Evolutionary conservation across 2,113 vertebrate species (phyloP).

Genomic region (Neogobius melanostomus): DNA sequence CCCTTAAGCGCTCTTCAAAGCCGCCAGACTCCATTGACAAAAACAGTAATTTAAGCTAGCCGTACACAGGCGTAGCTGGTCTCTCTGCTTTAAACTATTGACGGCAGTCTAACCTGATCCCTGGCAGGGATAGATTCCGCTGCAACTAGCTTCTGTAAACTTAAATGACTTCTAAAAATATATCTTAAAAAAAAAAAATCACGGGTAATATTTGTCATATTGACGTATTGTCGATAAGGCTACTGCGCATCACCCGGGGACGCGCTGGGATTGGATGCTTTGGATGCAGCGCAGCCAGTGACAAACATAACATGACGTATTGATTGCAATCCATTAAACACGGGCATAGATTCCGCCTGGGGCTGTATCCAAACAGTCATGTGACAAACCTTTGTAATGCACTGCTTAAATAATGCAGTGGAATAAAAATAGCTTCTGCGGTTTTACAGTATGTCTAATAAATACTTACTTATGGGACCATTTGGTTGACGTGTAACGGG

Average conservation of each 20-base stretch:
- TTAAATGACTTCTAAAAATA: not conserved
- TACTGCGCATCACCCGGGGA: conserved; percentile 4
- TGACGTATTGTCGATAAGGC: not conserved
- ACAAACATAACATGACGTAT: conserved; percentile 2
- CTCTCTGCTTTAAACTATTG: conserved; percentile 3
- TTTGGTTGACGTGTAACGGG: not conserved
- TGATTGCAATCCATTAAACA: conserved; percentile 18
- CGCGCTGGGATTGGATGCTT: not conserved
- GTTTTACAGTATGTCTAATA: conserved; percentile 11
- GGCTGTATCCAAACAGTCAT: conserved; percentile 7
- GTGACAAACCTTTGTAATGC: not conserved
- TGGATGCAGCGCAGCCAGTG: not conserved
- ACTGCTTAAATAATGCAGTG: conserved; percentile 6
- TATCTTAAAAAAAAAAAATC: not conserved
- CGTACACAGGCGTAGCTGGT: not conserved
- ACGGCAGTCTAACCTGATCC: conserved; percentile 7
- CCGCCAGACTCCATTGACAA: conserved; percentile 11
- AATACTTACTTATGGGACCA: conserved; percentile 18
- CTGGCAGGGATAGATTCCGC: not conserved
- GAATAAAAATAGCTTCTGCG: not conserved
- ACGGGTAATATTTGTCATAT: not conserved
- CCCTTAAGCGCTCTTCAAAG: conserved; percentile 13
- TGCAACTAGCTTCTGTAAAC: not conserved
- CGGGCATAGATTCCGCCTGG: not conserved
- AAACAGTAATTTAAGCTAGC: conserved; percentile 9